Conservation (phyloP, 2,113 vertebrate genomes). For the Lethenteron camtschaticum region DNA sequence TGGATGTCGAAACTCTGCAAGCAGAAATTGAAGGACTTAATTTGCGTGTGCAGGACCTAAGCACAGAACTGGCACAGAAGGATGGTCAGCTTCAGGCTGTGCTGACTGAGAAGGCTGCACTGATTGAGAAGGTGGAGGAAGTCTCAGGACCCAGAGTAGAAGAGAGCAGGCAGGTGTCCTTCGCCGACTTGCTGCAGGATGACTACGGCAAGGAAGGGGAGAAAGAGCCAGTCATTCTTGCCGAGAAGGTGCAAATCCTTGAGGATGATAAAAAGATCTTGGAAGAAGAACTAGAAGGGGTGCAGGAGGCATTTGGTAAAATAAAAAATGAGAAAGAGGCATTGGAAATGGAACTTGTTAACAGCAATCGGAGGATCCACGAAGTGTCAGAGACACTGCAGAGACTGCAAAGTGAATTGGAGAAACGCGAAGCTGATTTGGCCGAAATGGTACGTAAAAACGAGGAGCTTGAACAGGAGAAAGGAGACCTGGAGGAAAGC, state of each 20-base stretch:
- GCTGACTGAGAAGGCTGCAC: not conserved
- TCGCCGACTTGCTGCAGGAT: not conserved
- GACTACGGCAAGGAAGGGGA: slow-evolving; percentile 22
- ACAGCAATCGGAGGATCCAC: not conserved
- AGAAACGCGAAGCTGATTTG: not conserved
- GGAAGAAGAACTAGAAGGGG: slow-evolving; percentile 34
- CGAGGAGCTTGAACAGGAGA: slow-evolving; percentile 24
- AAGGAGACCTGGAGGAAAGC: slow-evolving; percentile 77
- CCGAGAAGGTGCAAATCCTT: slow-evolving; percentile 39
- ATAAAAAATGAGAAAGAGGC: slow-evolving; percentile 25
- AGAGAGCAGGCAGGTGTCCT: not conserved
- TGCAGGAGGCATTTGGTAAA: slow-evolving; percentile 31
- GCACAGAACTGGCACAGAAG: slow-evolving; percentile 49
- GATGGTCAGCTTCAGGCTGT: slow-evolving; percentile 17
- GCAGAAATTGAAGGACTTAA: not conserved
- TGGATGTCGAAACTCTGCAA: too few relatives aligned
- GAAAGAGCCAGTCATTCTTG: slow-evolving; percentile 47
- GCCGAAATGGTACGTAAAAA: not conserved
- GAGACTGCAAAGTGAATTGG: not conserved
- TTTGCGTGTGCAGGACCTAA: slow-evolving; percentile 33
- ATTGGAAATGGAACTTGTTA: slow-evolving; percentile 22
- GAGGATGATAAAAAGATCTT: slow-evolving; percentile 56
- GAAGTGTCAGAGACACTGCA: slow-evolving; percentile 2
- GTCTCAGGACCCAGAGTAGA: not conserved
- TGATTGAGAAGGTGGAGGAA: not conserved